Evolutionary conservation across 2,113 vertebrate species (phyloP).

Genomic region (Climacteris rufus): DNA sequence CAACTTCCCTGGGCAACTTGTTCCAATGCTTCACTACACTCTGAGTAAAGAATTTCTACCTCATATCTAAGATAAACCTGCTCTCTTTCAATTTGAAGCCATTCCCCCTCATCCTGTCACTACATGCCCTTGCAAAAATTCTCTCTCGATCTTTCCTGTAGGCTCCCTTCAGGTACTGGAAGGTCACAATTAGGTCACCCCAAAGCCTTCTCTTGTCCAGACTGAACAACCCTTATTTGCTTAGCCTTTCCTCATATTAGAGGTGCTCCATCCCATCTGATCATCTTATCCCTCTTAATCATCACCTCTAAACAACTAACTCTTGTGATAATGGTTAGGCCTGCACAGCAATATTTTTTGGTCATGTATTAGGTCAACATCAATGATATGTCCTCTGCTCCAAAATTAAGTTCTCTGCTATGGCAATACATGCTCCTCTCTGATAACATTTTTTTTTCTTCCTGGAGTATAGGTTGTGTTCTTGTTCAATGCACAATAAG

Average conservation of each 20-base stretch:
- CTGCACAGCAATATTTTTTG: background rate
- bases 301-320: background rate
- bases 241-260: background rate
- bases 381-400: background rate
- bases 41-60: background rate
- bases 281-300: background rate
- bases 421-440: background rate
- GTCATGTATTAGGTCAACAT: background rate
- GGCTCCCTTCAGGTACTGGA: background rate
- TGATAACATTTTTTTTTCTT: background rate
- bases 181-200: background rate
- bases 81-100: background rate
- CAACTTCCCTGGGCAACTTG: background rate
- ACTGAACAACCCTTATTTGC: background rate
- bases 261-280: background rate
- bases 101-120: background rate
- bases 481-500: background rate
- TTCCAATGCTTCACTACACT: background rate
- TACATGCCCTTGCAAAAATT: fast-evolving
- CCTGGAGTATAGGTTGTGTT: background rate
- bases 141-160: background rate
- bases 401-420: background rate
- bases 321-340: background rate
- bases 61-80: background rate
- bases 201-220: background rate